Conservation (phyloP, 2,113 vertebrate genomes). For the Rhegmatorhina hoffmannsi region DNA sequence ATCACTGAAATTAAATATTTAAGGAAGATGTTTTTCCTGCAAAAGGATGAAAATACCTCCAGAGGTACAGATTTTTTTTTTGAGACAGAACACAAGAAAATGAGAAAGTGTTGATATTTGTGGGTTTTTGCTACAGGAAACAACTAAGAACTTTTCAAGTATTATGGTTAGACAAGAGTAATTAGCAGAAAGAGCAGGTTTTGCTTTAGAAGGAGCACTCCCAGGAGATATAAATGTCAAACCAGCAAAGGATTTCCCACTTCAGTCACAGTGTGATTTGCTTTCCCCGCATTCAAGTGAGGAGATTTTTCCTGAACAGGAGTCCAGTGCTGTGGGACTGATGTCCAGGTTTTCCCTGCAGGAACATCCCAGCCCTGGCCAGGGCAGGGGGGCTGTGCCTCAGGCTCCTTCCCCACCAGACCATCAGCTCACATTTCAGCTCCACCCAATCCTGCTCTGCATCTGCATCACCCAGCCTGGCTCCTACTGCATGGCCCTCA, state of each 20-base stretch:
- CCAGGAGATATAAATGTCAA: not conserved
- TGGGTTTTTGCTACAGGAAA: not conserved
- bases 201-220: not conserved
- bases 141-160: not conserved
- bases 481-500: constrained; percentile 65
- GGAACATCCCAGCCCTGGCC: constrained; percentile 24
- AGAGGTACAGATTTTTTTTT: not conserved
- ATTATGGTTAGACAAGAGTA: not conserved
- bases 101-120: not conserved
- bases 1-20: not conserved
- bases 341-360: not conserved
- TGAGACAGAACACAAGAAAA: not conserved
- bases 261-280: not conserved
- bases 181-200: not conserved
- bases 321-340: not conserved
- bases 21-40: not conserved
- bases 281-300: not conserved
- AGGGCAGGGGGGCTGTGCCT: not conserved
- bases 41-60: not conserved
- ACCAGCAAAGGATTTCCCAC: not conserved
- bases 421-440: constrained; percentile 83
- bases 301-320: not conserved
- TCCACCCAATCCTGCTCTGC: constrained; percentile 78
- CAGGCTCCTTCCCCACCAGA: constrained; percentile 68
- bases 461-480: constrained; percentile 49